Evolutionary conservation across 1,140 invertebrate species (phyloP).

Genomic region (Metaphire vulgaris): DNA sequence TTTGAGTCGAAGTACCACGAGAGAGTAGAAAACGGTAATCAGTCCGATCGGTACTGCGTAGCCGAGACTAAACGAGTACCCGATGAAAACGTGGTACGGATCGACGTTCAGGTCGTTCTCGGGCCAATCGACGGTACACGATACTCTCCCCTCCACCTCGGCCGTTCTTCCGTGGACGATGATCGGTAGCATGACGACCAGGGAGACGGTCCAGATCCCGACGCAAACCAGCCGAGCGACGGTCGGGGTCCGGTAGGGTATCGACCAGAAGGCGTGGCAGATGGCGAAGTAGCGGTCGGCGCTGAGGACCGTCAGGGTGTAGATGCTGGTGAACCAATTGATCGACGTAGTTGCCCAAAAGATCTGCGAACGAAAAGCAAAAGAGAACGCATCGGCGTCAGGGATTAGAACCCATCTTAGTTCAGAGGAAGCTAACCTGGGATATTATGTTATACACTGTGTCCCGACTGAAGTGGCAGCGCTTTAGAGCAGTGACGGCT

Average conservation of each 20-base stretch:
- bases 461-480: too few relatives aligned
- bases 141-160: slow-evolving; percentile 24
- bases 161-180: slow-evolving; percentile 73
- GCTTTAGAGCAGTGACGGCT: too few relatives aligned
- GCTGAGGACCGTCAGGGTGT: slow-evolving; percentile 89
- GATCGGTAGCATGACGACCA: slow-evolving; percentile 67
- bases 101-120: slow-evolving; percentile 37
- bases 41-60: slow-evolving; percentile 85
- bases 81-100: slow-evolving; percentile 46
- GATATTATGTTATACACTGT: too few relatives aligned
- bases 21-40: slow-evolving; percentile 87
- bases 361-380: slow-evolving; percentile 51
- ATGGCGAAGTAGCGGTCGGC: slow-evolving; percentile 63
- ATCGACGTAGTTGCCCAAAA: slow-evolving; percentile 81
- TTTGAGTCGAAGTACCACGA: slow-evolving; percentile 78
- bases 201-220: slow-evolving; percentile 52
- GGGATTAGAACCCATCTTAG: too few relatives aligned
- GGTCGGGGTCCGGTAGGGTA: slow-evolving; percentile 43
- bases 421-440: too few relatives aligned
- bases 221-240: slow-evolving; percentile 49
- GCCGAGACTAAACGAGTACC: slow-evolving; percentile 81
- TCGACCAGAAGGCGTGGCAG: slow-evolving; percentile 1
- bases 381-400: too few relatives aligned
- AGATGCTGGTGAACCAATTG: slow-evolving; percentile 89
- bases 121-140: slow-evolving; percentile 46